phyloP scores from a whole-genome alignment of 2,888 invertebrate species.

The Nysson spinosus region DNA sequence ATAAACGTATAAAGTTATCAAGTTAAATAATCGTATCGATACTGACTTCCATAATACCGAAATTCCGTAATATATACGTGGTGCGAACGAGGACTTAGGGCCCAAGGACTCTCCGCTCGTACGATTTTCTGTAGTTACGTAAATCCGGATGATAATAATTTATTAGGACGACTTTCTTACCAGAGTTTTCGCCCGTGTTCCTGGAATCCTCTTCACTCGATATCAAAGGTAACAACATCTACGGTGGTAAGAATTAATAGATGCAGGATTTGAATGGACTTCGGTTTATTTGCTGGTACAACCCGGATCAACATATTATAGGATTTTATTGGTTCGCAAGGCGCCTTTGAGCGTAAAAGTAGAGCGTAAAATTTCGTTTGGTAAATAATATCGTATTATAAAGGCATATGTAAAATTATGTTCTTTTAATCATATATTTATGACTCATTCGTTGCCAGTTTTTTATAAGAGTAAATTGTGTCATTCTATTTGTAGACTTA shows the following conservation, averaged over 20 bases:
- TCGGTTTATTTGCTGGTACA: conserved; percentile 16
- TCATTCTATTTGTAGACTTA: no score
- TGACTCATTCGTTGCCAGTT: no score
- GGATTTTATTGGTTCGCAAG: conserved; percentile 27
- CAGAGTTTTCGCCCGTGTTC: conserved; percentile 6
- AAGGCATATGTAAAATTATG: no score
- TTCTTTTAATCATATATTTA: no score
- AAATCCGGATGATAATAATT: conserved; percentile 59
- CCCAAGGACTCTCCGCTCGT: conserved; percentile 30
- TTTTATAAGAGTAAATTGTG: no score
- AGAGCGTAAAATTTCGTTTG: no score
- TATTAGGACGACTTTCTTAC: conserved; percentile 34
- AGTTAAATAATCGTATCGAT: conserved; percentile 50
- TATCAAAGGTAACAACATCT: conserved; percentile 6
- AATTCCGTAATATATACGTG: conserved; percentile 52
- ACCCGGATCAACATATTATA: conserved; percentile 36
- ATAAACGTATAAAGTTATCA: conserved; percentile 40
- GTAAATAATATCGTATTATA: no score
- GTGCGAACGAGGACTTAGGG: conserved; percentile 36
- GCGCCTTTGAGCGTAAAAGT: no score
- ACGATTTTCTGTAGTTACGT: conserved; percentile 45
- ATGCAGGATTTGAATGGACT: conserved; percentile 22
- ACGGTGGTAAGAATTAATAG: conserved; percentile 40
- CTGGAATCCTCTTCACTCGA: conserved; percentile 14
- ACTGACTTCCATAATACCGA: conserved; percentile 49